Evolutionary conservation across 1,140 invertebrate species (phyloP), one percentile per base, ranked within the genome.

Genomic region (Leguminivora glycinivorella): DNA sequence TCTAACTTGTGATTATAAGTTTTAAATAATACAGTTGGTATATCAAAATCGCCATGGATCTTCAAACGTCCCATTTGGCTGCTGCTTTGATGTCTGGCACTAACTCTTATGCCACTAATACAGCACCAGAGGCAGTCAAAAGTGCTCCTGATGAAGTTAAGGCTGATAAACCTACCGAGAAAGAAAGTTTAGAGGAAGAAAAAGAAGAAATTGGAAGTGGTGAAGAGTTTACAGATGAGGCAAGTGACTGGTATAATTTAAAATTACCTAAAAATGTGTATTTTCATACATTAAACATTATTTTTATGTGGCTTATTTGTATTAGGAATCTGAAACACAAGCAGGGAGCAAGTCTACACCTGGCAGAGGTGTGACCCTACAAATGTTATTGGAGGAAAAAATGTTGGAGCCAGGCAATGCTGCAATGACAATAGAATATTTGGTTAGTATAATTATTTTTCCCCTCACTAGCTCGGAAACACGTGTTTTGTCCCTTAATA

Each of bases 361-460:
- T 58, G 95, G 96, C 7, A 92, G 96, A 75, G 95, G 95, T 70
- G 94, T 97, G 10, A 98, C 96, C n/a, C 86, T 98, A 56, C 95
- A 96, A 88, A 98, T 96, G 93, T 93, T 96, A 67, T 88, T 98
- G 80, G 93, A 94, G 71, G 96, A 96, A 73, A 95, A 95, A 82
- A 95, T 98, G 78, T 92, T 98, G 68, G 93, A 96, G 80, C 95
- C 96, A 38, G 96, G 96, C 9, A 94, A 94, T 83, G 95, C 95
- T 52, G 93, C 95, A 58, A 95, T 98, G 94, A 96, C 96, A 25
- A 96, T 98, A 75, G 97, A 98, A 87, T 98, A 98, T 92, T 92
- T 97, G 93, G 96, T 97, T 92, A 87, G 83, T 82, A 26, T 58
- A 6, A 3, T 22, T n/a, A 10, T 52, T n/a, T 25, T n/a, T n/a